phyloP scores from a whole-genome alignment of 23 tunicate genomes.

The Botrylloides violaceus region DNA sequence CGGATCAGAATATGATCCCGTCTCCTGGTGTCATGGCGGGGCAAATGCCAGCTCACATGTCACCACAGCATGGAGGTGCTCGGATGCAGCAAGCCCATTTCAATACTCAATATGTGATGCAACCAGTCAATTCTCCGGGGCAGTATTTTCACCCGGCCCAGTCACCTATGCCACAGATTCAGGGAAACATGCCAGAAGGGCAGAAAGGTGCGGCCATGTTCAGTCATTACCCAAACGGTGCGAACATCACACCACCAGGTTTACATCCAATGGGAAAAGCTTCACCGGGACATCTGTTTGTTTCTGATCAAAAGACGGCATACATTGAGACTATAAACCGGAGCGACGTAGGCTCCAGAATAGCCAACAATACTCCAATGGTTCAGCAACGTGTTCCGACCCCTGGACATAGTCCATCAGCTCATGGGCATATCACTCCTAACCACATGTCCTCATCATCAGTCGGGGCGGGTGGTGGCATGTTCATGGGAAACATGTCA shows the following conservation, averaged over 20 bases:
- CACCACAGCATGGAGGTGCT: slow-evolving; percentile 33
- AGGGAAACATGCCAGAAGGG: slow-evolving; percentile 1
- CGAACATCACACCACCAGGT: slow-evolving; percentile 11
- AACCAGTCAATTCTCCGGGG: slow-evolving; percentile 12
- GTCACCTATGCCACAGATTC: slow-evolving; percentile 11
- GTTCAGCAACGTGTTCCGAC: slow-evolving; percentile 11
- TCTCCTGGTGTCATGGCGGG: slow-evolving; percentile 8
- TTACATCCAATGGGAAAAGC: slow-evolving; percentile 26
- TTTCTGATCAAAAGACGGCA: slow-evolving; percentile 37
- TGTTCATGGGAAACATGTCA: background rate
- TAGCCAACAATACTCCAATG: slow-evolving; percentile 11
- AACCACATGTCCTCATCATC: slow-evolving; percentile 20
- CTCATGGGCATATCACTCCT: slow-evolving; percentile 15
- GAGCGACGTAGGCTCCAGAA: slow-evolving; percentile 69
- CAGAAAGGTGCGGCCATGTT: slow-evolving; percentile 7
- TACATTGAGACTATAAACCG: slow-evolving; percentile 72
- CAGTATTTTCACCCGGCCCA: slow-evolving; percentile 30
- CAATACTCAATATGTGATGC: slow-evolving; percentile 9
- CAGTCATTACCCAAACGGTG: slow-evolving; percentile 18
- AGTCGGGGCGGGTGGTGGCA: background rate
- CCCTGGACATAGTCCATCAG: slow-evolving; percentile 17
- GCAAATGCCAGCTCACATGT: slow-evolving; percentile 24
- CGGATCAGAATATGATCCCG: slow-evolving; percentile 4
- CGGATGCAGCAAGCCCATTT: slow-evolving; percentile 8
- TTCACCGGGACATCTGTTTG: slow-evolving; percentile 19